A percentile compares a stretch with the other conserved stretches of the same genome.
phyloP scores from a whole-genome alignment of 2,888 invertebrate genomes.

The Masnerella sp. region DNA sequence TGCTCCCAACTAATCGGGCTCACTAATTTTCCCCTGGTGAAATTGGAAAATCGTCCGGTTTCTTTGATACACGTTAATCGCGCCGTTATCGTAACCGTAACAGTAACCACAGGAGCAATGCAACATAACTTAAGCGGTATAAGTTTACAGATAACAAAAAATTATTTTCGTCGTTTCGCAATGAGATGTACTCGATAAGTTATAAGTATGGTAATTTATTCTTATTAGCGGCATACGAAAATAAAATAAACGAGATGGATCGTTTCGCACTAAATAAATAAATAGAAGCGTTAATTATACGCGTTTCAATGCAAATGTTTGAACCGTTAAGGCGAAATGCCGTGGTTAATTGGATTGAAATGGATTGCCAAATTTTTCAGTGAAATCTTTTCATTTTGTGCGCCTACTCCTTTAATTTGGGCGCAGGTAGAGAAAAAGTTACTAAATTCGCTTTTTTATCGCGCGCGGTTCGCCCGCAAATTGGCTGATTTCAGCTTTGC shows the following conservation, averaged over 20 bases:
- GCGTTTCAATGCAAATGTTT: constrained; percentile 10
- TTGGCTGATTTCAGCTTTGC: not conserved
- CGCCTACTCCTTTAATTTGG: constrained; percentile 5
- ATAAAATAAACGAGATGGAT: constrained; percentile 16
- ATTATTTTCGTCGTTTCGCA: constrained; percentile 1
- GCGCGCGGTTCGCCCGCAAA: not conserved
- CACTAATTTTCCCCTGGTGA: not conserved
- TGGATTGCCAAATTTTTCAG: constrained; percentile 6
- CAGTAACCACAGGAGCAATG: too few species aligned
- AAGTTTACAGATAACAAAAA: too few species aligned
- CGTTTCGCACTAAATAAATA: constrained; percentile 26
- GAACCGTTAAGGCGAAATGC: not conserved
- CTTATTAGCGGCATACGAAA: not conserved
- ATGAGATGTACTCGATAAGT: constrained; percentile 20
- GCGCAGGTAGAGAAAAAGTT: not conserved
- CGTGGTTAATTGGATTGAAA: constrained; percentile 21
- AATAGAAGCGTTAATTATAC: constrained; percentile 11
- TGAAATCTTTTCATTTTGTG: constrained; percentile 1
- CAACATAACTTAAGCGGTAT: too few species aligned
- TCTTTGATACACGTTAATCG: too few species aligned
- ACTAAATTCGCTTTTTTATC: not conserved
- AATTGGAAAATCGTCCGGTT: too few species aligned
- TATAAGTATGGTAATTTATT: constrained; percentile 18
- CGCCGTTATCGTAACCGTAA: too few species aligned
- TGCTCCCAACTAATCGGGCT: not conserved